Evolutionary conservation across 2,888 invertebrate species (phyloP).

Genomic region (Morinoia aosen): DNA sequence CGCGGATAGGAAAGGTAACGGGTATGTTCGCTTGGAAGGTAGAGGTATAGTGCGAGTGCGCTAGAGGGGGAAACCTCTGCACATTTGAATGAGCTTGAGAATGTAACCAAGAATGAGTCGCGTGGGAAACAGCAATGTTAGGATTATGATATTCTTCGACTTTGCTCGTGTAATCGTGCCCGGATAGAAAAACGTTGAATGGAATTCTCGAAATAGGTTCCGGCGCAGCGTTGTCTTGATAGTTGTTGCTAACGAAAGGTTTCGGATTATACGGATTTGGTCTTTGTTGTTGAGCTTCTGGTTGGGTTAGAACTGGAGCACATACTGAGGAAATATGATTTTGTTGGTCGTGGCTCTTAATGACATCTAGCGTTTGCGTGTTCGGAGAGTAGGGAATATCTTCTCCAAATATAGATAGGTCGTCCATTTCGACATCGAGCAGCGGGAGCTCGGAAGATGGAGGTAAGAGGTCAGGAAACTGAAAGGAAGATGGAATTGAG

Average conservation of each 20-base stretch:
- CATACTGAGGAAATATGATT: neutral
- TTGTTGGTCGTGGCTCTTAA: neutral
- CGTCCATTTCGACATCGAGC: slow-evolving; percentile 50
- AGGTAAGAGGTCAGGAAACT: slow-evolving; percentile 50
- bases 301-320: neutral
- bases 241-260: neutral
- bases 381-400: slow-evolving; percentile 29
- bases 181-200: slow-evolving; percentile 70
- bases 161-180: slow-evolving; percentile 72
- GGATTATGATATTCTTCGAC: slow-evolving; percentile 59
- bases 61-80: slow-evolving; percentile 68
- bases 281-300: neutral
- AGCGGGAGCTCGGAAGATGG: slow-evolving; percentile 49
- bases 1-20: slow-evolving; percentile 71
- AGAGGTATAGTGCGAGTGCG: slow-evolving; percentile 45
- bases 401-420: slow-evolving; percentile 16
- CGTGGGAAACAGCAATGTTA: slow-evolving; percentile 57
- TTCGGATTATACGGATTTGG: neutral
- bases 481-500: neutral
- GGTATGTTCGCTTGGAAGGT: slow-evolving; percentile 33
- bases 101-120: neutral
- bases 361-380: neutral
- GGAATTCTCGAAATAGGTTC: slow-evolving; percentile 43
- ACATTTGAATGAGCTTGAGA: slow-evolving; percentile 69
- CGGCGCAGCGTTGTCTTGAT: neutral